Conservation (phyloP, 2,113 vertebrate genomes). For the Capra hircus region DNA sequence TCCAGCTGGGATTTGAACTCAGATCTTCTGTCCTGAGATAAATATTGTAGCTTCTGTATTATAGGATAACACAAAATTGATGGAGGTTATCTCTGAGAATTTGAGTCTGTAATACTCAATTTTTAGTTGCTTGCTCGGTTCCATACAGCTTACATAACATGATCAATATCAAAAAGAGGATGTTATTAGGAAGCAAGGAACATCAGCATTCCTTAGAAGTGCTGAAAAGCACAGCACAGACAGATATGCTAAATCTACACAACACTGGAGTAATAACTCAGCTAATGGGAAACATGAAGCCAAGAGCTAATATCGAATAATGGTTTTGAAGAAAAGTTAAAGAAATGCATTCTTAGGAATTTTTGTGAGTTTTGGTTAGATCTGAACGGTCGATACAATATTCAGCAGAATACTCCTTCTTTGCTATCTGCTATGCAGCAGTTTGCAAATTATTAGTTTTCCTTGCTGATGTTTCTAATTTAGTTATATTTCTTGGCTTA, state of each 20-base stretch:
- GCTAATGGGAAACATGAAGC: not conserved
- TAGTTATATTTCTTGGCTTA: not conserved
- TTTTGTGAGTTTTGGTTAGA: not conserved
- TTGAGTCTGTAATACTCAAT: not conserved
- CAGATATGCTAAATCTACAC: not conserved
- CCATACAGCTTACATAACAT: not conserved
- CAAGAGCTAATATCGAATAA: not conserved
- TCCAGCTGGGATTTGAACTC: not conserved
- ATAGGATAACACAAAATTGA: not conserved
- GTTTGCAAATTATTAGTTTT: conserved; percentile 26
- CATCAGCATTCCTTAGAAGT: not conserved
- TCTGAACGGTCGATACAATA: not conserved
- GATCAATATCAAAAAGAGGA: not conserved
- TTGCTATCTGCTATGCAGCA: not conserved
- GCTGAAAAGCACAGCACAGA: not conserved
- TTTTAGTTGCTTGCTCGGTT: not conserved
- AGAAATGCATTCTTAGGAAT: not conserved
- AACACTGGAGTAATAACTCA: not conserved
- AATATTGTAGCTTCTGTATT: not conserved
- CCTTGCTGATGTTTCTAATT: not conserved
- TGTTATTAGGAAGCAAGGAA: not conserved
- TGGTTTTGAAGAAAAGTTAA: not conserved
- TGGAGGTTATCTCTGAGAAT: not conserved
- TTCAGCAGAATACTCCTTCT: not conserved
- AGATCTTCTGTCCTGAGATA: not conserved